These are phyloP conservation scores for Autographa gamma DNA, from an alignment of 2,888 invertebrate species.

Conservation along the genomic window DNA sequence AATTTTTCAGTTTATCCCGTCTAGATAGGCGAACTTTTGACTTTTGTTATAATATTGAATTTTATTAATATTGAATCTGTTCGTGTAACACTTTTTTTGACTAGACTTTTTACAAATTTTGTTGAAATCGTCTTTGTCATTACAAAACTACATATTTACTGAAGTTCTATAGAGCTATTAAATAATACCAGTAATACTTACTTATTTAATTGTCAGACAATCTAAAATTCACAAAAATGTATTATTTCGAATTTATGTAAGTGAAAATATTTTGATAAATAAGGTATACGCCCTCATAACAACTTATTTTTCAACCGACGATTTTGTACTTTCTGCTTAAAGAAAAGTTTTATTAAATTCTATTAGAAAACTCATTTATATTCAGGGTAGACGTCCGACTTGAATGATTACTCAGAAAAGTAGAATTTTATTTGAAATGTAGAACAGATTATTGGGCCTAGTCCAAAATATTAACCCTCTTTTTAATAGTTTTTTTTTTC, in stretches of 20 bases:
- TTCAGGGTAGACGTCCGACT: conserved; percentile 67
- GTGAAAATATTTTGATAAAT: conserved; percentile 4
- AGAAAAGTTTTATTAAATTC: conserved; percentile 75
- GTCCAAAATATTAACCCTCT: background rate
- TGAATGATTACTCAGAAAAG: conserved; percentile 65
- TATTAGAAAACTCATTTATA: conserved; percentile 76
- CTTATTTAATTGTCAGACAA: no score
- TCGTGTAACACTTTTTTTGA: no score
- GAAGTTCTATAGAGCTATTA: no score
- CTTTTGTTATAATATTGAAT: no score
- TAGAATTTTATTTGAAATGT: conserved; percentile 46
- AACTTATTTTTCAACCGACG: conserved; percentile 65
- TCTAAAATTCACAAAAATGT: no score
- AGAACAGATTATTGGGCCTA: conserved; percentile 1
- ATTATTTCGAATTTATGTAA: background rate
- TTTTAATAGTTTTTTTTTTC: background rate
- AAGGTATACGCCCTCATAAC: conserved; percentile 47
- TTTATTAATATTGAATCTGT: no score
- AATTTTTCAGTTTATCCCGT: no score
- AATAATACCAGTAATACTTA: no score
- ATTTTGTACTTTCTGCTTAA: conserved; percentile 70
- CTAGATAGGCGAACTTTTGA: no score
- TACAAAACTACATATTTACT: no score
- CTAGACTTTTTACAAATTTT: no score
- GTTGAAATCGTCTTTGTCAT: no score